Evolutionary conservation across 2,888 invertebrate genomes (phyloP).

Genomic region (Lasioglossum malachurum): DNA sequence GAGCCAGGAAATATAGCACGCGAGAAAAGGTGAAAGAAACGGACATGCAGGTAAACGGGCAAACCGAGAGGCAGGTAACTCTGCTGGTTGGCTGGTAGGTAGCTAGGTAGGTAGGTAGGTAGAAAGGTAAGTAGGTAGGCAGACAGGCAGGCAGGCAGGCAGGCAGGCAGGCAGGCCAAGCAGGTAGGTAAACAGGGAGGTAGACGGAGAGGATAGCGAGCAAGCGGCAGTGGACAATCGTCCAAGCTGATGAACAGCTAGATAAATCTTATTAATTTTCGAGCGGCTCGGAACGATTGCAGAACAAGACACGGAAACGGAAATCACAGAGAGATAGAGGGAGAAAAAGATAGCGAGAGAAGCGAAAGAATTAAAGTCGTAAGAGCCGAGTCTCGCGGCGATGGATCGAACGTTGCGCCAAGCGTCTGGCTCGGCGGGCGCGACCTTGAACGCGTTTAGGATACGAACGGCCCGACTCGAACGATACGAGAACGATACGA

Average conservation of each 20-base stretch:
- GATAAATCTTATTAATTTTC: conserved; percentile 48
- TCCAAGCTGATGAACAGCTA: conserved; percentile 26
- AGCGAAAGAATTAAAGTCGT: neutral
- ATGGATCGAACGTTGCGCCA: neutral
- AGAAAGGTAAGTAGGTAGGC: neutral
- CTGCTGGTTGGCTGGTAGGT: conserved; percentile 33
- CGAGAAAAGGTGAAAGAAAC: conserved; percentile 26
- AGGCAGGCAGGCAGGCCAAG: neutral
- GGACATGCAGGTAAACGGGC: conserved; percentile 38
- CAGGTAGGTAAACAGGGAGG: conserved; percentile 19
- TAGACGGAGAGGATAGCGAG: neutral
- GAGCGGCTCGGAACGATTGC: neutral
- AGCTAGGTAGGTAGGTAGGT: conserved; percentile 28
- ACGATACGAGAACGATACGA: neutral
- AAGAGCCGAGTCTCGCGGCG: neutral
- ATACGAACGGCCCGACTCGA: neutral
- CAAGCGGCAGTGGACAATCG: conserved; percentile 5
- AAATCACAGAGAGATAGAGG: neutral
- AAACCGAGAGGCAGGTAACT: conserved; percentile 42
- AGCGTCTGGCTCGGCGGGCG: neutral
- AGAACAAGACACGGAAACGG: neutral
- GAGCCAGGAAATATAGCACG: neutral
- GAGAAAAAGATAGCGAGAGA: neutral
- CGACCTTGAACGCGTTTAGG: conserved; percentile 7
- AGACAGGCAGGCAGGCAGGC: neutral